Conservation (phyloP, 2,888 invertebrate genomes). For the Deroplatys truncata region DNA sequence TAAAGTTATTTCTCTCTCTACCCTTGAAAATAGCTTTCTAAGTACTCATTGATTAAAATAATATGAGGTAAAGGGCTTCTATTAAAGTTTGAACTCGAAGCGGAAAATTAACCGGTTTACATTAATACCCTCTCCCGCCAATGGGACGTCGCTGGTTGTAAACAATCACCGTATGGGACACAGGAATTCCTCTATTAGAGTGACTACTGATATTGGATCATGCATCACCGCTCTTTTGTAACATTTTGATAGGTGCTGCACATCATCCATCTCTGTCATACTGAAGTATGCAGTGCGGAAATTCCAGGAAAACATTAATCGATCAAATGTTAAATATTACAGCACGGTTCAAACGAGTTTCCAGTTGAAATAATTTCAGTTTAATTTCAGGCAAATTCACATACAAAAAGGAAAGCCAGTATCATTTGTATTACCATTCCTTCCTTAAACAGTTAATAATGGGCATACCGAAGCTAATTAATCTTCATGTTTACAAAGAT, state of each 20-base stretch:
- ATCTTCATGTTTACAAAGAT: no score
- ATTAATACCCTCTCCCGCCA: not conserved
- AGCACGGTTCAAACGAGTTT: not conserved
- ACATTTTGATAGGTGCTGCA: not conserved
- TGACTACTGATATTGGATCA: not conserved
- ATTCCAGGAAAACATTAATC: not conserved
- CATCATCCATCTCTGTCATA: not conserved
- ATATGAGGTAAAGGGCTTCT: not conserved
- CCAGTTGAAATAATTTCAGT: not conserved
- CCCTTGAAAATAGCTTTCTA: not conserved
- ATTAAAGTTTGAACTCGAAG: not conserved
- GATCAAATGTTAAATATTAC: not conserved
- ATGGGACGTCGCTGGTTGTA: not conserved
- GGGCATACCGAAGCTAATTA: no score
- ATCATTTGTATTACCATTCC: no score
- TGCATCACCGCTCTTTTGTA: not conserved
- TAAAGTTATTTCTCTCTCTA: not conserved
- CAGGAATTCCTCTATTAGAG: not conserved
- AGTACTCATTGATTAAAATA: not conserved
- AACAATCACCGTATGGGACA: not conserved
- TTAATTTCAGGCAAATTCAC: no score
- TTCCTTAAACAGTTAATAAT: no score
- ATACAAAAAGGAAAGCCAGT: no score
- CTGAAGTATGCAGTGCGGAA: not conserved
- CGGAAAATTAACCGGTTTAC: not conserved